Evolutionary conservation across 2,888 invertebrate species (phyloP), one percentile per base, ranked within the genome.

Genomic region (Gerris lacustris): DNA sequence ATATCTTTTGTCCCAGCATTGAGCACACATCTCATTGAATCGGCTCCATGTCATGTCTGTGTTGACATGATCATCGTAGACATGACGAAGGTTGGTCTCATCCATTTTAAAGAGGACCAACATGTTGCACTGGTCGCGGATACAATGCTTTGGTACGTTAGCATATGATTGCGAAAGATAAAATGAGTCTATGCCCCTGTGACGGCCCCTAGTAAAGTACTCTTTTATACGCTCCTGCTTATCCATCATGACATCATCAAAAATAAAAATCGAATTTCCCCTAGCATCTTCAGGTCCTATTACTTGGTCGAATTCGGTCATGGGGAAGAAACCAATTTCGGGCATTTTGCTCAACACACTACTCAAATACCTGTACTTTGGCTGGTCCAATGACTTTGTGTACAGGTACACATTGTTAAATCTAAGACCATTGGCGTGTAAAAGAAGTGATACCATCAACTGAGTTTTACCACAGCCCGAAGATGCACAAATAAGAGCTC

Each of bases 371-470:
- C 75, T 44, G 74, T 79, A 79, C 69, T 79, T 79, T 17, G 76
- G 75, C 74, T 79, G 78, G 74, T 75, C 73, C n/a, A 79, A 62
- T 1, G 75, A 74, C 70, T 78, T 78, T n/a, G 78, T 78, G 72
- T 78, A 79, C n/a, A 80, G 70, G 71, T 79, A 80, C 45, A 80
- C 73, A 75, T 80, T 80, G 76, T 78, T 74, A 75, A 80, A 80
- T 71, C 75, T 72, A 45, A 79, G 71, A 9, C 79, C 79, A 73
- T 80, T 79, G 6, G 76, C 75, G 73, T 78, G 74, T 47, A 75
- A 72, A 44, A 80, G 72, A 67, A 80, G 75, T 68, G 75, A 73
- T 6, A 55, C 15, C 55, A 66, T 45, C 7, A 17, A n/a, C n/a
- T 44, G 66, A 0, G 75, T 75, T 66, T 75, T 75, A 9, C 75